phyloP scores from a whole-genome alignment of 2,888 invertebrate species.

The Fissipunctia ypsillon region DNA sequence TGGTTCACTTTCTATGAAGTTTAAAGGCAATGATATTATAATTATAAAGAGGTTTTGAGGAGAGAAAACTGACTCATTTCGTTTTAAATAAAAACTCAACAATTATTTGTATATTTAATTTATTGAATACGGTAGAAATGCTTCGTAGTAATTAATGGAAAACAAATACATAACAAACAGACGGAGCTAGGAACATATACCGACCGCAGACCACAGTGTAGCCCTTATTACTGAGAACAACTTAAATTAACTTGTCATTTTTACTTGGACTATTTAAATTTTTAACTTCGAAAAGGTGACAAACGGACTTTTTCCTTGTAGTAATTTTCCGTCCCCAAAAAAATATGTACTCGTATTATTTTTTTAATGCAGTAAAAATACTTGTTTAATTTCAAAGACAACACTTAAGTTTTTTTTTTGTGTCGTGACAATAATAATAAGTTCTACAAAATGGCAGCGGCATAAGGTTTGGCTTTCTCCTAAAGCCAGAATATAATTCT shows the following conservation, averaged over 20 bases:
- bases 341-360: too few species aligned
- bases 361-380: not conserved
- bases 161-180: conserved; percentile 88
- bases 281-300: not conserved
- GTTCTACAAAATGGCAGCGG: conserved; percentile 74
- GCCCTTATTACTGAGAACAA: conserved; percentile 66
- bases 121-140: conserved; percentile 91
- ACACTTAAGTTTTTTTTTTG: not conserved
- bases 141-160: conserved; percentile 88
- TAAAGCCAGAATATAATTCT: conserved; percentile 89
- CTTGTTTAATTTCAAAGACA: not conserved
- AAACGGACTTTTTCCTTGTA: conserved; percentile 13
- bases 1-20: not conserved
- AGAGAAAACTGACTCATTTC: not conserved
- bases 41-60: too few species aligned
- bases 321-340: not conserved
- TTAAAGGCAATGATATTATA: too few species aligned
- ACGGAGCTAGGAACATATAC: conserved; percentile 90
- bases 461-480: conserved; percentile 86
- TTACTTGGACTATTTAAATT: not conserved
- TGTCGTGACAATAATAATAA: conserved; percentile 33
- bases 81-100: conserved; percentile 41
- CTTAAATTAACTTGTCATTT: not conserved
- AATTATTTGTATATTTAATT: conserved; percentile 90
- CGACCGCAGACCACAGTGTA: conserved; percentile 77